Evolutionary conservation across 2,797 vertebrate genomes (phyloP).

Genomic region (Sylvilagus floridanus): DNA sequence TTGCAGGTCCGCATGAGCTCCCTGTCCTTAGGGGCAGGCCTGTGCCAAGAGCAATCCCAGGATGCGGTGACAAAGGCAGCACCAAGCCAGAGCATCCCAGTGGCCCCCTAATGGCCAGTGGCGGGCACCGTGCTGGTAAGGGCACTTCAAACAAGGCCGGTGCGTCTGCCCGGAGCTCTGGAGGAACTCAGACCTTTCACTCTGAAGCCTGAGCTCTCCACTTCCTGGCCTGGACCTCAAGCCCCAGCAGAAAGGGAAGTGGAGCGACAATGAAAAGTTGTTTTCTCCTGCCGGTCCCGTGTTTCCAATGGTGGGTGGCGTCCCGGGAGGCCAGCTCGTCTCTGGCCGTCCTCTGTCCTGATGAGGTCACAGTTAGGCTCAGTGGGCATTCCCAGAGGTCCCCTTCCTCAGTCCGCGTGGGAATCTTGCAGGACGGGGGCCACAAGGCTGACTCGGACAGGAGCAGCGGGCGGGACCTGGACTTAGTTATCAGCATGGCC

Average conservation of each 20-base stretch:
- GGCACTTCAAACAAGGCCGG: neutral
- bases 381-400: neutral
- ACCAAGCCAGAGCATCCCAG: neutral
- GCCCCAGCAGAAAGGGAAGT: neutral
- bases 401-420: neutral
- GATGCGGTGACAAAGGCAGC: neutral
- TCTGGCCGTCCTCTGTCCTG: neutral
- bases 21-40: neutral
- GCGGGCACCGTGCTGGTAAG: neutral
- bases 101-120: neutral
- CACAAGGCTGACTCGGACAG: neutral
- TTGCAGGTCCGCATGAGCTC: neutral
- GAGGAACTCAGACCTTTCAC: neutral
- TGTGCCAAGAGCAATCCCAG: neutral
- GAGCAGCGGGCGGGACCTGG: neutral
- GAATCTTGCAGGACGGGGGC: neutral
- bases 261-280: neutral
- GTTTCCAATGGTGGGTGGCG: neutral
- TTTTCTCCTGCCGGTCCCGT: neutral
- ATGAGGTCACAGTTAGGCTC: neutral
- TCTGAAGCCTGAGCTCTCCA: neutral
- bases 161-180: neutral
- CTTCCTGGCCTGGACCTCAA: neutral
- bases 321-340: neutral
- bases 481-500: neutral